These are phyloP conservation scores for Sprattus sprattus DNA, from an alignment of 2,113 vertebrate species.

Conservation along the genomic window DNA sequence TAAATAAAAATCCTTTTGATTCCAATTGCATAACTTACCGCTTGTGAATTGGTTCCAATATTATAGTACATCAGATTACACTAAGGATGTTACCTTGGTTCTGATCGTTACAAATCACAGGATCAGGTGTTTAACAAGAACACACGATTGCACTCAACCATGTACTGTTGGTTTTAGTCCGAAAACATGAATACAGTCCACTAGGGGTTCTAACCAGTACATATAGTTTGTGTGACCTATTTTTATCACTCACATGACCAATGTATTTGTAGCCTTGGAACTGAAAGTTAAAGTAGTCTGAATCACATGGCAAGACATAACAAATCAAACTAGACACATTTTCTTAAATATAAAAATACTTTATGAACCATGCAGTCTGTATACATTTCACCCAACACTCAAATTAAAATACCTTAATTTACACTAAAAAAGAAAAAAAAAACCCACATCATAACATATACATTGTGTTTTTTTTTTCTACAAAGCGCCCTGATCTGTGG, in stretches of 20 bases:
- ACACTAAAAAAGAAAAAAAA: conserved; percentile 34
- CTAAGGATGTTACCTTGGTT: background rate
- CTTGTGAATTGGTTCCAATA: background rate
- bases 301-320: conserved; percentile 30
- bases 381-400: conserved; percentile 52
- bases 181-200: background rate
- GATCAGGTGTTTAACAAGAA: no score
- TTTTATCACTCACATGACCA: conserved; percentile 53
- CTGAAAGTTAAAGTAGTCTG: conserved; percentile 11
- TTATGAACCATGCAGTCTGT: conserved; percentile 70
- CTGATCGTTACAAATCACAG: no score
- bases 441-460: conserved; percentile 37
- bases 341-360: conserved; percentile 67
- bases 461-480: background rate
- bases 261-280: conserved; percentile 37
- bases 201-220: conserved; percentile 18
- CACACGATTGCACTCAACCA: background rate
- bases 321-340: conserved; percentile 26
- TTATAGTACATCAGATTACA: background rate
- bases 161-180: background rate
- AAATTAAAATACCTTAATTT: conserved; percentile 50
- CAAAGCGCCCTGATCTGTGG: conserved; percentile 31
- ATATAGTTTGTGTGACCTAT: conserved; percentile 35
- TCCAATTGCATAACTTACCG: background rate
- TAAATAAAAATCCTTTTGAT: conserved; percentile 25